Percentiles rank a stretch among this genome's conserved stretches.
Conservation (phyloP, 2,888 invertebrate species). For the Cerastoderma edule region DNA sequence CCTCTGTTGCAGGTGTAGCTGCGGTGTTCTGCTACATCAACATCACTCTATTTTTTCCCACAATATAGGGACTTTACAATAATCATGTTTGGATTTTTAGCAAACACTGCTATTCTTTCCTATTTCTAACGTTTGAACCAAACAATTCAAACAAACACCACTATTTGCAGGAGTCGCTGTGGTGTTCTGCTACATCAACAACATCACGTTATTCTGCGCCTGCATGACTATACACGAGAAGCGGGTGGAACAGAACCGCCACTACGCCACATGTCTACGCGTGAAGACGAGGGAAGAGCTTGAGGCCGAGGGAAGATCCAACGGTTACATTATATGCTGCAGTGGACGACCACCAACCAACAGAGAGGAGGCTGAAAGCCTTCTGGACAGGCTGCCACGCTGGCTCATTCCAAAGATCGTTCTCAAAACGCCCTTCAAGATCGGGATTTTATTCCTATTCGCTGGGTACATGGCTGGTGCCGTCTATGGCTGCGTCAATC, state of each 20-base stretch:
- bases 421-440: conserved; percentile 49
- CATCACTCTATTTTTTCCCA: no score
- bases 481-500: conserved; percentile 46
- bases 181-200: conserved; percentile 62
- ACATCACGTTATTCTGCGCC: conserved; percentile 63
- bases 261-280: conserved; percentile 30
- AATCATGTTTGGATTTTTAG: no score
- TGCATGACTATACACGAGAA: conserved; percentile 56
- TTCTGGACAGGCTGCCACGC: conserved; percentile 64
- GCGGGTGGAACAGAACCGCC: conserved; percentile 83
- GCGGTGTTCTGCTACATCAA: no score
- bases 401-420: conserved; percentile 63
- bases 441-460: conserved; percentile 60
- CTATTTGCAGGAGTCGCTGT: conserved; percentile 51
- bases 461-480: conserved; percentile 59
- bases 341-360: conserved; percentile 33
- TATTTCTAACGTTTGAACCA: no score
- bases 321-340: conserved; percentile 33
- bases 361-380: conserved; percentile 60
- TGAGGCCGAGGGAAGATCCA: conserved; percentile 24
- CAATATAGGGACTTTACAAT: no score
- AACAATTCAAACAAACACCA: no score
- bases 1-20: no score
- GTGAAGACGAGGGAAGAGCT: conserved; percentile 34
- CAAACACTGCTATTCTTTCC: no score